Conservation (phyloP, 2,113 vertebrate genomes). For the Campylomormyrus tamandua region DNA sequence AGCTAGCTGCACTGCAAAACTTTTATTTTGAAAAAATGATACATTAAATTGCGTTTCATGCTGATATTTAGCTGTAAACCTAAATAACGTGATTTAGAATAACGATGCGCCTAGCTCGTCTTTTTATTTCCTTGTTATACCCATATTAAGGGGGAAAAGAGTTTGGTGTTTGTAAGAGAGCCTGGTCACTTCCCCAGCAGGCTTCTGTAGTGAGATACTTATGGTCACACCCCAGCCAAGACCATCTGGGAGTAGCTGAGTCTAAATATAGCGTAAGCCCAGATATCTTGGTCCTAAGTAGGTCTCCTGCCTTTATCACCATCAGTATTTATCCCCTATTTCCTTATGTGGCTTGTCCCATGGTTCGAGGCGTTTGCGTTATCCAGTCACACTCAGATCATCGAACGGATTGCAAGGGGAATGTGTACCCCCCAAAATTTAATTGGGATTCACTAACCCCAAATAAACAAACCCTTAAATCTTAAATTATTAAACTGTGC, state of each 20-base stretch:
- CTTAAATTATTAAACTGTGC: background rate
- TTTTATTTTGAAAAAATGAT: background rate
- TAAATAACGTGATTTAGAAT: background rate
- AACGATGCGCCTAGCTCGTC: background rate
- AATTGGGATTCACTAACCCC: background rate
- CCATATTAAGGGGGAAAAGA: background rate
- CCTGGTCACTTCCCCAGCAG: conserved; percentile 26
- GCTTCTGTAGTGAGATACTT: conserved; percentile 52
- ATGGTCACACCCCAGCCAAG: conserved; percentile 70
- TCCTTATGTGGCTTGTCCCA: background rate
- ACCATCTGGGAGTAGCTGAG: conserved; percentile 62
- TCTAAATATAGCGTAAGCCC: conserved; percentile 74
- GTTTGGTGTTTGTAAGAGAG: background rate
- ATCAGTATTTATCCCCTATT: background rate
- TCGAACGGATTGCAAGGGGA: background rate
- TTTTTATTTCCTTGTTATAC: background rate
- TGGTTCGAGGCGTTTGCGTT: background rate
- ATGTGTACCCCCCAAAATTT: background rate
- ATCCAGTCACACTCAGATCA: background rate
- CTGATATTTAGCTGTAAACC: background rate
- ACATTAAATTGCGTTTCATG: background rate
- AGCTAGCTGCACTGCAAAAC: background rate
- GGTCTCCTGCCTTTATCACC: conserved; percentile 10
- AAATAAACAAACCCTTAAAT: background rate
- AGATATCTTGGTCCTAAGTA: conserved; percentile 28